These are phyloP conservation scores for Amazona vittata DNA, from an alignment of 2,113 vertebrate species.

Conservation along the genomic window DNA sequence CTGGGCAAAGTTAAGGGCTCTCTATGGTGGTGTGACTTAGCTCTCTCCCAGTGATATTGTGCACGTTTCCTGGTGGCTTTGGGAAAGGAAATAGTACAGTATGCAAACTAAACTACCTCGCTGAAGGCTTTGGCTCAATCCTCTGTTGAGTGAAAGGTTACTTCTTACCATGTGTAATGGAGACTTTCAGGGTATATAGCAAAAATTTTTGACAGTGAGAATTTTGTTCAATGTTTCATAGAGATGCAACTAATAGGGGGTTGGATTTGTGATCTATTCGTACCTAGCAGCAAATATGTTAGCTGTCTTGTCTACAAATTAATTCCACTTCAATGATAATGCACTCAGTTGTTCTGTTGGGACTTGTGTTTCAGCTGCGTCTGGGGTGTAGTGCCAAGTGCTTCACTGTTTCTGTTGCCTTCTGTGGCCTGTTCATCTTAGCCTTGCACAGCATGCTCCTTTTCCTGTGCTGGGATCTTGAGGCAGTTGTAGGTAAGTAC, in stretches of 20 bases:
- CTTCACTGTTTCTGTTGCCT: accelerated
- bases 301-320: no score
- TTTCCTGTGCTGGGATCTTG: accelerated
- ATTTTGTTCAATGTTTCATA: neutral
- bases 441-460: neutral
- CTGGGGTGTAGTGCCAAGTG: accelerated
- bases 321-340: neutral
- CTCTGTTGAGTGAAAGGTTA: neutral
- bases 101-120: neutral
- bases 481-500: neutral
- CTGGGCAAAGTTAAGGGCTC: neutral
- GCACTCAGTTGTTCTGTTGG: neutral
- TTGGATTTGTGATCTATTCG: neutral
- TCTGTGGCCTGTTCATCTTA: accelerated
- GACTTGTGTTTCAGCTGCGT: neutral
- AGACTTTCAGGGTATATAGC: neutral
- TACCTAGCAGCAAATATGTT: neutral
- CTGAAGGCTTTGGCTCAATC: neutral
- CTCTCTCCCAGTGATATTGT: neutral
- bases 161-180: neutral
- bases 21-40: neutral
- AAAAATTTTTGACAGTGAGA: neutral
- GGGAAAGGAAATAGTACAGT: neutral
- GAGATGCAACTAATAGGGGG: neutral
- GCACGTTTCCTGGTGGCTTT: neutral